These are phyloP conservation scores for Hirtodrosophila histrioides DNA, from an alignment of 2,888 invertebrate genomes.

Conservation along the genomic window DNA sequence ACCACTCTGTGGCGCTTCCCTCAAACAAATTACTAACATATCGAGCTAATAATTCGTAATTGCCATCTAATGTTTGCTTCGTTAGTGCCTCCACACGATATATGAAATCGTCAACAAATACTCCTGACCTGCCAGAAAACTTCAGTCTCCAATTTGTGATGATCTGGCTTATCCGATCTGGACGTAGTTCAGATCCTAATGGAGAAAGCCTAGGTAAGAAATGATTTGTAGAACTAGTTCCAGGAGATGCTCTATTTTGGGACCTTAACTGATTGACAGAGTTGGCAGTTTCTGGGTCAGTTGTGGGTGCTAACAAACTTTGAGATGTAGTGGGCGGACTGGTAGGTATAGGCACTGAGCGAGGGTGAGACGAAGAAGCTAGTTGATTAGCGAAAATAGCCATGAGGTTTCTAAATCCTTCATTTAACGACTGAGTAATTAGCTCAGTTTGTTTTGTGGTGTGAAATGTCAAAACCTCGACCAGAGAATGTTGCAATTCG, in stretches of 20 bases:
- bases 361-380: too few species aligned
- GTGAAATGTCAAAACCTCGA: background rate
- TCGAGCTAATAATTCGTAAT: background rate
- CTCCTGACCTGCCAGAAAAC: background rate
- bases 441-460: background rate
- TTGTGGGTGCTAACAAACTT: too few species aligned
- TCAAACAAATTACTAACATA: background rate
- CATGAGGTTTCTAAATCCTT: too few species aligned
- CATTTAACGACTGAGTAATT: background rate
- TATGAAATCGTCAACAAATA: background rate
- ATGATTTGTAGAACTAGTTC: background rate
- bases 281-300: background rate
- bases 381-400: too few species aligned
- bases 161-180: background rate
- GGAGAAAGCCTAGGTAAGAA: background rate
- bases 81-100: background rate
- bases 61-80: background rate
- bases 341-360: too few species aligned
- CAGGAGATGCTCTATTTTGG: constrained; percentile 1
- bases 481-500: background rate
- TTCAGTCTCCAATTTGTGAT: background rate
- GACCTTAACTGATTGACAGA: background rate
- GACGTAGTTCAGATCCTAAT: background rate
- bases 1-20: background rate
- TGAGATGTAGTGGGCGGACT: too few species aligned